Base-by-base conservation (phyloP, 2,113 vertebrate species). In the Poecilia latipinna region DNA sequence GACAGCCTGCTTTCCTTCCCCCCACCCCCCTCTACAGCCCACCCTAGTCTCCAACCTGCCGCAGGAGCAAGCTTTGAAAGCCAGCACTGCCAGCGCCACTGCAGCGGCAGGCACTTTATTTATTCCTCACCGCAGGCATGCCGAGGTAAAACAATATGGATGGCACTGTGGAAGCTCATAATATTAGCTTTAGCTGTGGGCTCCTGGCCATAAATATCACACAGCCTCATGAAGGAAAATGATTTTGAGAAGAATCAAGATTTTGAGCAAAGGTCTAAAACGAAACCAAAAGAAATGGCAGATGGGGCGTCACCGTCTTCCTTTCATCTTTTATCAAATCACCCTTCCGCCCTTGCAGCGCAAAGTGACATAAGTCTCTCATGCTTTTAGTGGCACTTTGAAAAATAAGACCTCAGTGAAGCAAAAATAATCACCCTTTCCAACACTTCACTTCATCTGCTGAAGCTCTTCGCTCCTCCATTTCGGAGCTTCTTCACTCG, bases 41-140 rank as follows among this genome's bases (percentile, higher is more conserved):
- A 68, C 73, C 75, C 70, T 42, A 33, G 93, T 94, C 72, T 82
- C 82, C 95, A 94, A 90, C 92, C 84, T 81, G 79, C 84, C 72
- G 37, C 93, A 90, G 92, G 94, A 93, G 83, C 84, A 57, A 24
- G 94, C 94, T 96, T 96, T 95, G 95, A 96, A 91, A 95, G 93
- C 93, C 93, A 85, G 91, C 94, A 92, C 94, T 95, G 94, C 95
- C 94, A 90, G 86, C 92, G 93, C 70, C 82, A 71, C 78, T 68
- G 37, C 80, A 68, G 87, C 61, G 31, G 86, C 83, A 89, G 85
- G 19, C 89, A 86, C 93, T 95, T 91, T 95, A 96, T 97, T 96
- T 93, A 95, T 96, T 95, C 91, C 90, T 84, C 92, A 92, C 94
- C 93, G 94, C 95, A 77, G 95, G 95, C 88, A 87, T 72, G 77